Base-by-base conservation (phyloP, 2,888 invertebrate genomes). In the Nemotelus pantherinus region DNA sequence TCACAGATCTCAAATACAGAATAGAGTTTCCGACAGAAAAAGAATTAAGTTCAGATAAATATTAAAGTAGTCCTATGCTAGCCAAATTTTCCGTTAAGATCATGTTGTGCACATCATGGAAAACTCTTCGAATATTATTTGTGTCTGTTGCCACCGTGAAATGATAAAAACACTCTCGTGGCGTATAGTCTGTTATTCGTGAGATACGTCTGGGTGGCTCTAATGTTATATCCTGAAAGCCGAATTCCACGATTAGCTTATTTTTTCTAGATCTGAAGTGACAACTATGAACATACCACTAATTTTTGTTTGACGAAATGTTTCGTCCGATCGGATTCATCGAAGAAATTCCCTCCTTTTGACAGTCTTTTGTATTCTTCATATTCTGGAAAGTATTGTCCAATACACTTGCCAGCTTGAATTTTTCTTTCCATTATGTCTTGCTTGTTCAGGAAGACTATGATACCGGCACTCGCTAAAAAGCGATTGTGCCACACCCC, bases 371-470 rank as follows among this genome's bases (percentile, higher is more conserved):
- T 83, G 82, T 89, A 94, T n/a, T 88, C 81, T 3, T 86, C 82
- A 83, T 91, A 94, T 78, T 91, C 89, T 0, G 93, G 92, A 86
- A 93, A 94, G 85, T 92, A 91, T 1, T 89, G 88, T 0, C 88
- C 90, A 74, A 94, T 89, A 77, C 88, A 88, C 80, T 89, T 89
- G 25, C 93, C 93, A 72, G 89, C 89, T n/a, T 90, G 86, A 70
- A 95, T 89, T 86, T 95, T 95, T 68, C 89, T 89, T 81, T 92
- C 90, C 74, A 95, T 88, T 2, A 94, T 87, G 84, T 95, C 95
- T 83, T 94, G 94, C 84, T 95, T 95, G 85, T 95, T 95, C 55
- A 95, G 88, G 85, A 95, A 95, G 6, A 95, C 90, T 70, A 95
- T 93, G 58, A 95, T 88, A 2, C 94, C 94, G 0, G 94, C 92